These are phyloP conservation scores for Furnarius figulus DNA, from an alignment of 2,113 vertebrate genomes.

Conservation along the genomic window DNA sequence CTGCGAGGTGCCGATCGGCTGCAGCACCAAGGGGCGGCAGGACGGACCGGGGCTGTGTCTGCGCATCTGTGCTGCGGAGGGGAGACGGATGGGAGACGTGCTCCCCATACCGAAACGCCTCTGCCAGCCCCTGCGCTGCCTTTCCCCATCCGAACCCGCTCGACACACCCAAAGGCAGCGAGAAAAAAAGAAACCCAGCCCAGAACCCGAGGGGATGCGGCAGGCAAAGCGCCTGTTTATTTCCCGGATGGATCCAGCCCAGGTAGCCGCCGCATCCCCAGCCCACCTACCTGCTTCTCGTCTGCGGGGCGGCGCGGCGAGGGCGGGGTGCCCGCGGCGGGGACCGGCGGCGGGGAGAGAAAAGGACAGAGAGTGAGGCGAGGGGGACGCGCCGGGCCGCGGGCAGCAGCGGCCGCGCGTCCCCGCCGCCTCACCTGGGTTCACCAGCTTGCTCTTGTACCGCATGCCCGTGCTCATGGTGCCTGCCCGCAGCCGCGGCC, in stretches of 20 bases:
- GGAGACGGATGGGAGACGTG: neutral
- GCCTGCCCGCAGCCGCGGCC: neutral
- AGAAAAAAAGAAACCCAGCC: neutral
- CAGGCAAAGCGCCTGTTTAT: accelerated
- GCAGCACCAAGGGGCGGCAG: neutral
- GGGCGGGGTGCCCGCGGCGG: conserved; percentile 8
- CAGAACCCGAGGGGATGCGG: neutral
- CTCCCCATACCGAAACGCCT: neutral
- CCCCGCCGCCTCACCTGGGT: conserved; percentile 84
- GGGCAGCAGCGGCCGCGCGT: neutral
- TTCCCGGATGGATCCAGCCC: neutral
- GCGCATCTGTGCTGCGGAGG: neutral
- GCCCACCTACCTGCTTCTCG: conserved; percentile 68
- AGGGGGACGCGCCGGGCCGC: conserved; percentile 27
- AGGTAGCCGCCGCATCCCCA: neutral
- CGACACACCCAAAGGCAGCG: neutral
- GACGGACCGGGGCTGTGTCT: neutral
- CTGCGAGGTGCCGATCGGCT: neutral
- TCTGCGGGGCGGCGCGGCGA: conserved; percentile 26
- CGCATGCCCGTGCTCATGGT: conserved; percentile 89
- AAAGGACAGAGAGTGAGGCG: conserved; percentile 35
- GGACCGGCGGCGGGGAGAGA: neutral
- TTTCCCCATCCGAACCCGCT: neutral
- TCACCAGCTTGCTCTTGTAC: conserved; percentile 91
- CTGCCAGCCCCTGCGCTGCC: neutral